Percentiles rank a stretch among this genome's conserved stretches.
Conservation (phyloP, 2,888 invertebrate genomes). For the Agonopterix subpropinquella region DNA sequence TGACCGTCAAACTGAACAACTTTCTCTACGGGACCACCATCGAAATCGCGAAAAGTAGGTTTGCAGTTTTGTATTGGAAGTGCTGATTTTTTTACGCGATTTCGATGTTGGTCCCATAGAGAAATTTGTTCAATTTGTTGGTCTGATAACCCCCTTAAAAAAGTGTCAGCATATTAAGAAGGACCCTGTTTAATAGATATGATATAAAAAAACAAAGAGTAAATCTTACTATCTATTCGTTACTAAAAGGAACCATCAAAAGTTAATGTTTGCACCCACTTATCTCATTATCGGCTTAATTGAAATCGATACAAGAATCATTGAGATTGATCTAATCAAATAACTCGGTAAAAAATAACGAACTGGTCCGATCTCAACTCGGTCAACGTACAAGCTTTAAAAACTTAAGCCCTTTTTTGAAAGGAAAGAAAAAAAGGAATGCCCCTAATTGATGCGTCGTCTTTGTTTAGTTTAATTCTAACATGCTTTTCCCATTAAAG, state of each 20-base stretch:
- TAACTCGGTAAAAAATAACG: constrained; percentile 65
- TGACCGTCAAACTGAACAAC: no score
- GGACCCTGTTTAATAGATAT: no score
- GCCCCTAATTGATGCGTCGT: constrained; percentile 76
- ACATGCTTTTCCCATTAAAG: constrained; percentile 77
- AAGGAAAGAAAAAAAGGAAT: constrained; percentile 54
- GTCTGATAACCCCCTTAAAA: no score
- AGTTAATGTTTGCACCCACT: constrained; percentile 49
- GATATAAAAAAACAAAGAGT: neutral
- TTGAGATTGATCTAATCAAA: constrained; percentile 72
- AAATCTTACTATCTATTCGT: neutral
- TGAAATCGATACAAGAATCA: constrained; percentile 68
- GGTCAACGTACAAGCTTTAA: constrained; percentile 64
- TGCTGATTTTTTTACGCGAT: no score
- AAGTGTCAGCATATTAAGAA: no score
- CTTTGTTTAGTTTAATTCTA: constrained; percentile 77
- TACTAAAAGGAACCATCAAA: constrained; percentile 19
- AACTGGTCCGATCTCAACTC: constrained; percentile 52
- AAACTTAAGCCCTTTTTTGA: constrained; percentile 64
- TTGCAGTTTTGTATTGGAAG: no score
- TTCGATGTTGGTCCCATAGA: no score
- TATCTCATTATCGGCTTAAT: constrained; percentile 63
- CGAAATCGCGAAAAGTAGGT: no score
- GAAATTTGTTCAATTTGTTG: no score
- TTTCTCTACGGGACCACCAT: no score